Evolutionary conservation across 2,797 vertebrate species (phyloP), one percentile per base, ranked within the genome.

Genomic region (Pangasius macronema): DNA sequence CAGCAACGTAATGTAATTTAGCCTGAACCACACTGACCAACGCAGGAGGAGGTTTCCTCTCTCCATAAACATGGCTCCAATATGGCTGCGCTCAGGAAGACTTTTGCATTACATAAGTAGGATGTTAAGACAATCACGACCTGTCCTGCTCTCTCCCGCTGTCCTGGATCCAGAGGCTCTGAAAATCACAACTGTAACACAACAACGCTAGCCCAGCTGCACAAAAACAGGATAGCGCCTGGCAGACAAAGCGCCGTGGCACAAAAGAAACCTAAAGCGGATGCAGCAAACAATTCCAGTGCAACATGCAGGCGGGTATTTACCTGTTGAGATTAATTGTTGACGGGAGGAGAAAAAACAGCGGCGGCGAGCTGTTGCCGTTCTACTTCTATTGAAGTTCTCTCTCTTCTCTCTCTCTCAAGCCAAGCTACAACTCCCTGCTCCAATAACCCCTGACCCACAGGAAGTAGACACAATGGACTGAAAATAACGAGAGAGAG

Each of bases 391-490:
- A 83, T 88, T 85, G 73, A 87, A 86, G 90, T 88, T 88, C 80
- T 87, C 61, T 82, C 46, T 89, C 36, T 75, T 87, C 87, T 57
- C 75, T 86, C 30, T 9, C 57, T 80, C 85, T 94, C 93, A 92
- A 92, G 93, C 92, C 95, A 90, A 94, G 96, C 95, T 96, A 95
- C 94, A 96, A 96, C 96, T 97, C 97, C 96, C 97, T 95, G 96
- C 96, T 96, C 97, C 96, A 95, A 93, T 96, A 96, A 97, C 96
- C 97, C 97, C 95, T 97, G 97, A 97, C 97, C 97, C 94, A 95
- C 96, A 99, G 97, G 97, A 99, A 98, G 95, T 95, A 97, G 96
- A 97, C 96, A 98, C 97, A 98, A 97, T 96, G 95, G 96, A 96
- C 95, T 97, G 96, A 97, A 98, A 98, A 98, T 97, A 98, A 97